Evolutionary conservation across 1,140 invertebrate genomes (phyloP).

Genomic region (Prorops nasuta): DNA sequence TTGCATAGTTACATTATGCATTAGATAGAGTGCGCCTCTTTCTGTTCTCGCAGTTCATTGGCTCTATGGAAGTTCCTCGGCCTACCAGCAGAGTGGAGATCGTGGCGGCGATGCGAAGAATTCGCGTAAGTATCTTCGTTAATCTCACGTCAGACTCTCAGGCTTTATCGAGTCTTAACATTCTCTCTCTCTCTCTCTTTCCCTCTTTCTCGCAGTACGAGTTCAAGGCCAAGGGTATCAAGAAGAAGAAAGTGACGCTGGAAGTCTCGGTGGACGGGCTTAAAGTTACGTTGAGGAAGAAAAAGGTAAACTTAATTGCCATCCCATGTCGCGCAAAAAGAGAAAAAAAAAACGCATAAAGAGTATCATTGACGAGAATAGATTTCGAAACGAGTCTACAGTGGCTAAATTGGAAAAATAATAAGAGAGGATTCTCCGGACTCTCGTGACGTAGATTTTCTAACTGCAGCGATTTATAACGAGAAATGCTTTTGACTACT

Average conservation of each 20-base stretch:
- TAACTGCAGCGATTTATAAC: constrained; percentile 17
- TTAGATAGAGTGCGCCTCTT: no score
- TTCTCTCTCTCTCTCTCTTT: background rate
- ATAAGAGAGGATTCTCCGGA: constrained; percentile 1
- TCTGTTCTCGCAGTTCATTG: constrained; percentile 85
- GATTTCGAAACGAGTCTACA: no score
- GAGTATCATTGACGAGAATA: no score
- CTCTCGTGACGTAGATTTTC: constrained; percentile 12
- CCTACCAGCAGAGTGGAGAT: constrained; percentile 96
- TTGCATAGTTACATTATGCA: no score
- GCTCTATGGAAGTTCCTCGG: constrained; percentile 92
- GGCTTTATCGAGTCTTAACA: background rate
- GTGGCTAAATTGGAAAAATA: background rate
- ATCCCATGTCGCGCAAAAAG: no score
- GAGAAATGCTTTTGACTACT: constrained; percentile 16
- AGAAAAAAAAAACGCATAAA: no score
- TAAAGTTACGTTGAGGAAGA: constrained; percentile 80
- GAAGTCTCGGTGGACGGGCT: constrained; percentile 94
- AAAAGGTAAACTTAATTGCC: constrained; percentile 58
- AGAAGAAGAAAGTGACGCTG: constrained; percentile 95
- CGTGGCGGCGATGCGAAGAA: constrained; percentile 96
- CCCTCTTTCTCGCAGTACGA: constrained; percentile 74
- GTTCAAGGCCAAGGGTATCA: constrained; percentile 95
- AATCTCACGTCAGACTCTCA: constrained; percentile 19
- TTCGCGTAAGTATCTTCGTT: constrained; percentile 78